Base-by-base conservation (phyloP, 2,888 invertebrate species). In the Nephrocerus scutellatus region DNA sequence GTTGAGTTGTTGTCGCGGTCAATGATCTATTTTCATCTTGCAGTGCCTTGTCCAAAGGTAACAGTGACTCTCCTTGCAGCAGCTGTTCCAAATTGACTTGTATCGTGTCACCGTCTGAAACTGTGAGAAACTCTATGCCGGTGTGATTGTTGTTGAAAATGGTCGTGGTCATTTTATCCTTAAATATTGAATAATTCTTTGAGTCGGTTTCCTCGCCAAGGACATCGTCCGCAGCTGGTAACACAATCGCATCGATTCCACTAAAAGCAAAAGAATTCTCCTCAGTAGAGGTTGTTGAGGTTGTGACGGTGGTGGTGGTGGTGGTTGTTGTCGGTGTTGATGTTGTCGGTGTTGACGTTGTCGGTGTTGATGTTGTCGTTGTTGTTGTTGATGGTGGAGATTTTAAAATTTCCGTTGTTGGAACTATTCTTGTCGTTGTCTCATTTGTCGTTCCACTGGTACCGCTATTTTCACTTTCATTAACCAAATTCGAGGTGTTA, bases 211-310 rank as follows among this genome's bases (percentile, higher is more conserved):
- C 25, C 4, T 16, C 31, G 31, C 36, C 42, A 13, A 26, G 36
- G 24, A 16, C 18, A 7, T 31, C 32, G 8, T 30, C 39, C 6
- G 47, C 49, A 30, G 61, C 63, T 12, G 66, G 61, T 42, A 66
- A 34, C 9, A 60, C 44, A 31, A 64, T 64, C 6, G 66, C 62
- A 46, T 62, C 60, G 28, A 62, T 60, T 26, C 52, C 48, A 36
- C 47, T 47, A 12, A 58, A 34, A 16, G 46, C 44, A 28, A 52
- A 54, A 2, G 44, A 16, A 10, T 45, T 43, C 19, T 43, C 46
- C 21, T 38, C 39, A 7, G 47, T 44, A 5, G 43, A 13, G 29
- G 48, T 41, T 31, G 39, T 24, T 44, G 47, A 31, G 40, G 34
- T 24, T 48, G 35, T 25, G n/a, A 44, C 14, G 40, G 28, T 26